phyloP scores from a whole-genome alignment of 2,797 vertebrate species.

The Epinephelus awoara region DNA sequence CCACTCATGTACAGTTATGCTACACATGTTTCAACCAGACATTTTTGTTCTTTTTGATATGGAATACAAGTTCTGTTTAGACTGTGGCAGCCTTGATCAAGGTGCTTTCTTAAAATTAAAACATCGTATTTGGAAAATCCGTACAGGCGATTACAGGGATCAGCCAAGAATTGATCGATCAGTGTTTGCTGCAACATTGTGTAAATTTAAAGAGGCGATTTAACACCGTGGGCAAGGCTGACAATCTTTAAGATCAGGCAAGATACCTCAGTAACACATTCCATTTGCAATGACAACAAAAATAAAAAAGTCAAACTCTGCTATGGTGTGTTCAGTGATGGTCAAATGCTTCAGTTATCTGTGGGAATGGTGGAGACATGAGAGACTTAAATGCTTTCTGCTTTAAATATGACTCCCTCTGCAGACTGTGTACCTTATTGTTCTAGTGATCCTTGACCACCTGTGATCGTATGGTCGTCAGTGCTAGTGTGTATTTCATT shows the following conservation, averaged over 20 bases:
- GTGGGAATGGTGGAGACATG: slow-evolving; percentile 64
- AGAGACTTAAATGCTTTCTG: slow-evolving; percentile 70
- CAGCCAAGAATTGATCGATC: slow-evolving; percentile 36
- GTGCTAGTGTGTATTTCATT: slow-evolving; percentile 89
- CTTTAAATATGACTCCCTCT: slow-evolving; percentile 67
- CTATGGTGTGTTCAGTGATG: slow-evolving; percentile 63
- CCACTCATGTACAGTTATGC: slow-evolving; percentile 54
- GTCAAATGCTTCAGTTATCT: slow-evolving; percentile 55
- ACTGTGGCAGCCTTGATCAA: slow-evolving; percentile 71
- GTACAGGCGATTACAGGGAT: slow-evolving; percentile 9
- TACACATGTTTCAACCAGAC: slow-evolving; percentile 52
- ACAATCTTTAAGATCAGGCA: slow-evolving; percentile 76
- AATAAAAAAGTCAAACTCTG: slow-evolving; percentile 68
- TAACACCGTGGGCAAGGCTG: slow-evolving; percentile 74
- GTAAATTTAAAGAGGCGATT: slow-evolving; percentile 38
- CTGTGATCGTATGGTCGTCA: slow-evolving; percentile 91
- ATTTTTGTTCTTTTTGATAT: slow-evolving; percentile 48
- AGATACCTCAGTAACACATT: slow-evolving; percentile 86
- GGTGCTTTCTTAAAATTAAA: slow-evolving; percentile 31
- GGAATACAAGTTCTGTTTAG: slow-evolving; percentile 44
- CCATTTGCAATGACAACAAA: slow-evolving; percentile 81
- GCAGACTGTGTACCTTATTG: slow-evolving; percentile 73
- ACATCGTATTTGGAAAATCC: slow-evolving; percentile 3
- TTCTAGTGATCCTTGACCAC: slow-evolving; percentile 87
- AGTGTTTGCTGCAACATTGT: slow-evolving; percentile 22